phyloP scores from a whole-genome alignment of 1,140 invertebrate species.

The Drosophila virilis region DNA sequence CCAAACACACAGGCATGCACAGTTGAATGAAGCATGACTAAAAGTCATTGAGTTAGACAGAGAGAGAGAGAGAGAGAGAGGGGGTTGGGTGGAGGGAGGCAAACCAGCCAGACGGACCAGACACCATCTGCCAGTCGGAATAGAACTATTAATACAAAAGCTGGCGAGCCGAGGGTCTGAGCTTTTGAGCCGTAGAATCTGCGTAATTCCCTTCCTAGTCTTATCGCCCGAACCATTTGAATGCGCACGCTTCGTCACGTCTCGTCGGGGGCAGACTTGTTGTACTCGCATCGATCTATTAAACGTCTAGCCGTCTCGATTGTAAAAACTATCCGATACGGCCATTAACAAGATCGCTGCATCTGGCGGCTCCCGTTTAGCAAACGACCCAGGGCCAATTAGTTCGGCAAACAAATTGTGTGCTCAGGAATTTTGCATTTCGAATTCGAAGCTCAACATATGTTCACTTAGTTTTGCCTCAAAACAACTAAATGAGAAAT shows the following conservation, averaged over 20 bases:
- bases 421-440: neutral
- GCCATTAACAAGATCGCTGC: slow-evolving; percentile 1
- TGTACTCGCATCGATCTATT: slow-evolving; percentile 47
- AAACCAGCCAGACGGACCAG: slow-evolving; percentile 7
- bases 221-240: slow-evolving; percentile 39
- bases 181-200: slow-evolving; percentile 15
- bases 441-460: neutral
- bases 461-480: neutral
- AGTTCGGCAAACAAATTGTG: neutral
- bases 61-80: neutral
- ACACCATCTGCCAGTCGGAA: slow-evolving; percentile 2
- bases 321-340: slow-evolving; percentile 39
- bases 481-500: neutral
- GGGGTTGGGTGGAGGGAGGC: neutral
- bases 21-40: slow-evolving; percentile 14
- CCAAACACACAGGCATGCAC: slow-evolving; percentile 5
- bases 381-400: slow-evolving; percentile 14
- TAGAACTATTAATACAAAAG: slow-evolving; percentile 6
- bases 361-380: neutral
- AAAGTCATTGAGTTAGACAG: slow-evolving; percentile 6
- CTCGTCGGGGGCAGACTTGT: slow-evolving; percentile 37
- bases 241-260: slow-evolving; percentile 46
- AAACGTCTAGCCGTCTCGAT: slow-evolving; percentile 69
- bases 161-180: neutral
- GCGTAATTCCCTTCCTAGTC: slow-evolving; percentile 44